Percentiles rank a stretch among this genome's conserved stretches.
Evolutionary conservation across 1,140 invertebrate species (phyloP).

Genomic region (Lucilia sericata): DNA sequence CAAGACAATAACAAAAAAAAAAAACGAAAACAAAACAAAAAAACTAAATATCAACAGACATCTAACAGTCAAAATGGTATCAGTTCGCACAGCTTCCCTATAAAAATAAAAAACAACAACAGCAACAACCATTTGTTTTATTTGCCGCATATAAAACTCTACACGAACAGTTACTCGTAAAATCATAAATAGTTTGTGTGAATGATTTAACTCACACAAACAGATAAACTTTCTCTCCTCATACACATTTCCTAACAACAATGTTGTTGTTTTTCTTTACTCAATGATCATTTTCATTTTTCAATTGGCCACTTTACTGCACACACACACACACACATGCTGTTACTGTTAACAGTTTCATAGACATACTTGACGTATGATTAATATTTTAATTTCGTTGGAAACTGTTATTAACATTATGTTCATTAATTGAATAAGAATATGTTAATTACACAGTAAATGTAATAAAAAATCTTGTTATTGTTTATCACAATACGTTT

Average conservation of each 20-base stretch:
- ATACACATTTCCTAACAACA: neutral
- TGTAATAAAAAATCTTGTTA: no score
- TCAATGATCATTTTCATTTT: conserved; percentile 25
- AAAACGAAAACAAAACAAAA: neutral
- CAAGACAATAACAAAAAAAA: neutral
- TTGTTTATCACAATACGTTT: no score
- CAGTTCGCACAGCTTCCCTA: neutral
- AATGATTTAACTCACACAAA: no score
- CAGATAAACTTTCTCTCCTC: no score
- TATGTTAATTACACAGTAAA: no score
- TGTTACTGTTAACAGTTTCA: neutral
- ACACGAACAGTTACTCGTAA: neutral
- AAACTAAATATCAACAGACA: neutral
- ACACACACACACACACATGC: neutral
- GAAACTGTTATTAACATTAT: no score
- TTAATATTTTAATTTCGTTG: neutral
- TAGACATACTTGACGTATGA: neutral
- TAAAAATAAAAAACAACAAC: neutral
- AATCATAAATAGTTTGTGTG: neutral
- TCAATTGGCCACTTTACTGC: conserved; percentile 12
- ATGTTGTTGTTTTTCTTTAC: no score
- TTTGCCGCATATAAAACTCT: neutral
- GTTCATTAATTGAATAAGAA: no score
- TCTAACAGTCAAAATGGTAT: neutral
- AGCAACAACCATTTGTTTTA: neutral